phyloP scores from a whole-genome alignment of 2,797 vertebrate genomes.

The Hippocampus kuda region DNA sequence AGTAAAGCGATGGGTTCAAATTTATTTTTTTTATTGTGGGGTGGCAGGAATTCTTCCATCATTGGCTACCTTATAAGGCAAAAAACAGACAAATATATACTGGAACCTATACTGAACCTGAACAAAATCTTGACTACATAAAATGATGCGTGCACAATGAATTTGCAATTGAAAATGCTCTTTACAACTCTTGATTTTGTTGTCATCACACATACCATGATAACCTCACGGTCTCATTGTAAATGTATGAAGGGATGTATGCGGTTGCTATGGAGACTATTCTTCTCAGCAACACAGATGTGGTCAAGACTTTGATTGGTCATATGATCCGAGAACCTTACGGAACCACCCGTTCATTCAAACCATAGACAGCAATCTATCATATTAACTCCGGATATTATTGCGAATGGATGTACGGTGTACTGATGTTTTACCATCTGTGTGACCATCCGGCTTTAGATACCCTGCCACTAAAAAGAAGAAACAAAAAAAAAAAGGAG shows the following conservation, averaged over 20 bases:
- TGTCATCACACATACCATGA: slow-evolving; percentile 5
- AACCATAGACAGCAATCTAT: not conserved
- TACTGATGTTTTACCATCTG: not conserved
- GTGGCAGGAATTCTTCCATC: too few relatives aligned
- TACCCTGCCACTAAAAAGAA: too few relatives aligned
- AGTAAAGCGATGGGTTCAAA: not conserved
- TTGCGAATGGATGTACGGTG: not conserved
- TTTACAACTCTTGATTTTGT: not conserved
- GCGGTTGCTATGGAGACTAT: slow-evolving; percentile 55
- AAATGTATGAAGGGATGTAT: slow-evolving; percentile 27
- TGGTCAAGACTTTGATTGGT: slow-evolving; percentile 29
- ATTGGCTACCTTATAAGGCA: too few relatives aligned
- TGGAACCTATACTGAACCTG: not conserved
- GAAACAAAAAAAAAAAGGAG: too few relatives aligned
- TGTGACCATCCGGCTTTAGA: too few relatives aligned
- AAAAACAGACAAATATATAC: too few relatives aligned
- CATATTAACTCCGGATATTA: not conserved
- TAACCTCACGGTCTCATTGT: slow-evolving; percentile 19
- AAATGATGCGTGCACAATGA: not conserved
- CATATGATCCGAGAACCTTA: slow-evolving; percentile 1
- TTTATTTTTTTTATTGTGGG: too few relatives aligned
- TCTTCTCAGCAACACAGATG: slow-evolving; percentile 42
- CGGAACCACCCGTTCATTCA: not conserved
- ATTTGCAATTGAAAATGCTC: too few relatives aligned
- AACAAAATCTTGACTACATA: not conserved